phyloP scores from a whole-genome alignment of 2,888 invertebrate species.

The Chymomyza caudatula region DNA sequence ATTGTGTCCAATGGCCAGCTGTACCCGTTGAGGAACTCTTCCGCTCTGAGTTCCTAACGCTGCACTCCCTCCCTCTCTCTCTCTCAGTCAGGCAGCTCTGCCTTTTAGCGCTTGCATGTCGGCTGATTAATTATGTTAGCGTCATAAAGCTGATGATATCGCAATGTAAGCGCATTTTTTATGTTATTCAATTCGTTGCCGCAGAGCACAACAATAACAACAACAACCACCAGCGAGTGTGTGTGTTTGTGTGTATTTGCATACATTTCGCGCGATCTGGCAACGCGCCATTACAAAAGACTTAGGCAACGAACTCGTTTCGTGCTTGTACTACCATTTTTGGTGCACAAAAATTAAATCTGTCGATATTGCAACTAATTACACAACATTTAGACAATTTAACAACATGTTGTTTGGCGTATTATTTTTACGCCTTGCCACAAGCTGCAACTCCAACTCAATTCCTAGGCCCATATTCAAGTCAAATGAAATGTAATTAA shows the following conservation, averaged over 20 bases:
- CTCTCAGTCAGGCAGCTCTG: constrained; percentile 24
- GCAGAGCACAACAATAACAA: constrained; percentile 15
- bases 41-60: background rate
- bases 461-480: constrained; percentile 25
- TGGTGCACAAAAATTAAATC: constrained; percentile 44
- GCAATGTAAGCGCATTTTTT: constrained; percentile 75
- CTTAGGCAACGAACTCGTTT: constrained; percentile 59
- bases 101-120: constrained; percentile 74
- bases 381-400: constrained; percentile 65
- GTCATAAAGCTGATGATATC: constrained; percentile 78
- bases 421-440: background rate
- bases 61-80: background rate
- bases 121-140: constrained; percentile 77
- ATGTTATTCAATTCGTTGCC: constrained; percentile 72
- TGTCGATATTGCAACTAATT: constrained; percentile 65
- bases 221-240: constrained; percentile 4
- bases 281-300: constrained; percentile 52
- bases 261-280: constrained; percentile 32
- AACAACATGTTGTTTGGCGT: background rate
- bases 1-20: background rate
- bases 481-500: constrained; percentile 27
- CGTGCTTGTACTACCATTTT: constrained; percentile 33
- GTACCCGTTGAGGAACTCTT: background rate
- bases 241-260: constrained; percentile 50
- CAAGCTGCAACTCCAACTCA: background rate